Percentiles rank a stretch among this genome's conserved stretches.
Conservation (phyloP, 2,113 vertebrate species). For the Leucosticte australis region DNA sequence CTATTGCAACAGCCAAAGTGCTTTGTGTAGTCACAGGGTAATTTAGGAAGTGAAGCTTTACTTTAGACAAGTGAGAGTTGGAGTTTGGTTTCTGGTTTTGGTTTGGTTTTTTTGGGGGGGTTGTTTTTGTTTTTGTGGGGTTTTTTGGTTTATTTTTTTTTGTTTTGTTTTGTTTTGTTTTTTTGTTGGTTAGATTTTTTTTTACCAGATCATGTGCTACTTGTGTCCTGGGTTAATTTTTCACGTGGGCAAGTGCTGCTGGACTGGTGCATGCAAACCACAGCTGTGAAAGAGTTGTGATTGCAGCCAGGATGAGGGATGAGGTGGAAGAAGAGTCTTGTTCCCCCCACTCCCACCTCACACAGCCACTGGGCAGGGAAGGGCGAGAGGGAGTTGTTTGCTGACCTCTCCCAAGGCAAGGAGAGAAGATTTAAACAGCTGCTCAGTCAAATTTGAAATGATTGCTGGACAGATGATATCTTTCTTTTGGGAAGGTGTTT, state of each 20-base stretch:
- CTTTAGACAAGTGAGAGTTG: background rate
- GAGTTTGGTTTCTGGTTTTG: background rate
- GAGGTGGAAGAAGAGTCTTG: too few species aligned
- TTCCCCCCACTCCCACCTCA: background rate
- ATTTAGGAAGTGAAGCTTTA: background rate
- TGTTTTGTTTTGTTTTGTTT: background rate
- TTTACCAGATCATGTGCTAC: background rate
- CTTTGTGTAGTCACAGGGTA: background rate
- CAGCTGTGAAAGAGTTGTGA: background rate
- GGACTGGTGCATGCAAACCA: background rate
- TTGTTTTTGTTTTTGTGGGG: background rate
- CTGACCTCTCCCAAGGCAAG: background rate
- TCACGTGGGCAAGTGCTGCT: background rate
- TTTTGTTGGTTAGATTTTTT: background rate
- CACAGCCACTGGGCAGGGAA: accelerated
- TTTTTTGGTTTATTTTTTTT: too few species aligned
- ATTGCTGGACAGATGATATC: background rate
- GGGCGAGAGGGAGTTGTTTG: background rate
- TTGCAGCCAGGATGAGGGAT: too few species aligned
- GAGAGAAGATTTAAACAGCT: background rate
- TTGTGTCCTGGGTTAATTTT: background rate
- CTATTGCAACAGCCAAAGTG: background rate
- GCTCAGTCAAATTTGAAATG: background rate
- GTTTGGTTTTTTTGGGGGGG: too few species aligned
- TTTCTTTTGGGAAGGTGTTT: background rate